Conservation (phyloP, 2,797 vertebrate genomes). For the Sitta carolinensis region DNA sequence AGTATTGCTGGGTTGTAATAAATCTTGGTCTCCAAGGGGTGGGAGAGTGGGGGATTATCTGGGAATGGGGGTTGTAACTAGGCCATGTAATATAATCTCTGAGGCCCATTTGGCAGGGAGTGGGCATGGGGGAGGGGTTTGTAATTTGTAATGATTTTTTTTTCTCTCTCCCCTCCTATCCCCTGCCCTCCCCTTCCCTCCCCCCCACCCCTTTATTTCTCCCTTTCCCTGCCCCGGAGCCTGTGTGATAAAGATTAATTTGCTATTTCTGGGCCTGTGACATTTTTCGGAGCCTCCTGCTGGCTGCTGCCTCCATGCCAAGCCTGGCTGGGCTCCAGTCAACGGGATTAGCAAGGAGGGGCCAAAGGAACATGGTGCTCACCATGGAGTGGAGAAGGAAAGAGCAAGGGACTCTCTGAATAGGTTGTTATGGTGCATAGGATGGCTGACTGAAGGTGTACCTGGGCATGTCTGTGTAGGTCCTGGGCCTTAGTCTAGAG, state of each 20-base stretch:
- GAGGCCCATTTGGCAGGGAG: conserved; percentile 55
- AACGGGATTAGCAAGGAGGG: conserved; percentile 49
- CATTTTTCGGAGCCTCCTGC: conserved; percentile 72
- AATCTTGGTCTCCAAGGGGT: conserved; percentile 8
- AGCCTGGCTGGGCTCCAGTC: conserved; percentile 62
- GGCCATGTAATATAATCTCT: conserved; percentile 76
- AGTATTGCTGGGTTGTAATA: conserved; percentile 23
- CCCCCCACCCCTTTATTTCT: conserved; percentile 37
- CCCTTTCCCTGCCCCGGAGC: conserved; percentile 49
- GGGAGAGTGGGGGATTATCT: conserved; percentile 55
- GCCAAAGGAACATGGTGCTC: conserved; percentile 44
- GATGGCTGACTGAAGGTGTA: background rate
- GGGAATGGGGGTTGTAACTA: conserved; percentile 71
- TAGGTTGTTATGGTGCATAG: background rate
- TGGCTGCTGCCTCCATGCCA: conserved; percentile 63
- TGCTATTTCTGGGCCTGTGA: conserved; percentile 74
- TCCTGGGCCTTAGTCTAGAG: background rate
- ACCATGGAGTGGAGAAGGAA: background rate
- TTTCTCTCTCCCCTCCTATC: background rate
- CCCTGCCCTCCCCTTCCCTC: background rate
- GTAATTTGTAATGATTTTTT: conserved; percentile 59
- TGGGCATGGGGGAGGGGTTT: conserved; percentile 62
- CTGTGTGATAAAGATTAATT: conserved; percentile 73
- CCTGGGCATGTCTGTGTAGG: background rate
- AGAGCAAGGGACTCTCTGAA: background rate